Base-by-base conservation (phyloP, 2,888 invertebrate genomes). In the Hirtodrosophila histrioides region DNA sequence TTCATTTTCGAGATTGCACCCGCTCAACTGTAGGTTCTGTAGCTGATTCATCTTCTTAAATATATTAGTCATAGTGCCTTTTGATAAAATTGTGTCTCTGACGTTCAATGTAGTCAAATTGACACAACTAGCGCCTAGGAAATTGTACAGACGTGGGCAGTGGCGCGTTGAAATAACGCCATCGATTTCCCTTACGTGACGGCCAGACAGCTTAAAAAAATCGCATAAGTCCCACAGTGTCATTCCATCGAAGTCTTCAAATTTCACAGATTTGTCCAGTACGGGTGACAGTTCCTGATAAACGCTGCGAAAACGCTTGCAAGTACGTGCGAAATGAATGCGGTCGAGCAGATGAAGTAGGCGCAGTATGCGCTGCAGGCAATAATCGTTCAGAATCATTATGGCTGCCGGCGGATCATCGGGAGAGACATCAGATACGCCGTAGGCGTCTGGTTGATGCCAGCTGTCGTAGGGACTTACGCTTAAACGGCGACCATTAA, bases 141-240 rank as follows among this genome's bases (percentile, higher is more conserved):
- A 67, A 0, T 64, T 58, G 24, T 44, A 44, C 9, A 76, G 17
- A 3, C 64, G 62, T 9, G 44, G 33, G 3, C 43, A 11, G 29
- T 79, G 50, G 0, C 45, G 41, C 8, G 35, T 3, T 8, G 72
- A 58, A 4, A 76, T 8, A 17, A 37, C 9, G 29, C 79, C 80
- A 3, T 40, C 17, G 1, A 83, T n/a, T 0, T 46, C 5, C 23
- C 54, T 37, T 0, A 84, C 41, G 36, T 53, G 3, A 0, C 0
- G 0, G 3, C 83, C 88, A 0, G 75, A 69, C 0, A 84, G 35
- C 3, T 3, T 6, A 7, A 88, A 88, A 23, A 83, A 88, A n/a
- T 86, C 77, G 0, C 67, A 69, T 5, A 88, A 27, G 37, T 84
- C 80, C 86, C 86, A 88, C 4, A 63, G 17, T 0, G 84, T 86